Evolutionary conservation across 2,113 vertebrate species (phyloP), one percentile per base, ranked within the genome.

Genomic region (Octodon degus): DNA sequence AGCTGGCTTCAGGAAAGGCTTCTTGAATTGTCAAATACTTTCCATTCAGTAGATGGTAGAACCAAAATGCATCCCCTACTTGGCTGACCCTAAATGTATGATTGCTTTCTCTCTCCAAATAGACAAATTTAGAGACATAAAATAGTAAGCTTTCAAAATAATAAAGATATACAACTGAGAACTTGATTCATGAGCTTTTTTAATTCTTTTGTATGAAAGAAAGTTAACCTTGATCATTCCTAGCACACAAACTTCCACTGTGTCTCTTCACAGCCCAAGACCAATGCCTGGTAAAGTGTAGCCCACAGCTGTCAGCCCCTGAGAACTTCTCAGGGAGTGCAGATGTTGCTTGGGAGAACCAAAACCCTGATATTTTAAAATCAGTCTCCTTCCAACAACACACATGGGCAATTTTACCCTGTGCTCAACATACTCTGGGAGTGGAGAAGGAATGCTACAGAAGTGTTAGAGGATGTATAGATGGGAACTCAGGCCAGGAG

Each of bases 401-500:
- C 12, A n/a, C 10, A 55, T 16, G 27, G 74, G 17, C 19, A 70
- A 76, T 72, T 50, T 19, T 43, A 30, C 6, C 16, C 22, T 72
- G 10, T 30, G 22, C 58, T 89, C 50, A 86, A 30, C 50, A 11
- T 27, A 24, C 50, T 89, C 24, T 27, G 27, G 30, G 40, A 9
- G 65, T 25, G 22, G 25, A 17, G 10, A n/a, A 63, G 13, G 7
- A 40, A 43, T 40, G 3, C 22, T 55, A 37, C n/a, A 92, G 77
- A 62, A n/a, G 55, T 82, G 58, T 13, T 27, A 50, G 9, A 32
- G 27, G 0, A 4, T 32, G 34, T 20, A 2, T 14, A 24, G 25
- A 50, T n/a, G 30, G 67, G 19, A 34, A 34, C 2, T 19, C 1
- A 34, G 10, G 22, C 4, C 0, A 5, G 7, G 3, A 34, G 22